phyloP scores from a whole-genome alignment of 2,113 vertebrate species.

The Sapayoa aenigma region DNA sequence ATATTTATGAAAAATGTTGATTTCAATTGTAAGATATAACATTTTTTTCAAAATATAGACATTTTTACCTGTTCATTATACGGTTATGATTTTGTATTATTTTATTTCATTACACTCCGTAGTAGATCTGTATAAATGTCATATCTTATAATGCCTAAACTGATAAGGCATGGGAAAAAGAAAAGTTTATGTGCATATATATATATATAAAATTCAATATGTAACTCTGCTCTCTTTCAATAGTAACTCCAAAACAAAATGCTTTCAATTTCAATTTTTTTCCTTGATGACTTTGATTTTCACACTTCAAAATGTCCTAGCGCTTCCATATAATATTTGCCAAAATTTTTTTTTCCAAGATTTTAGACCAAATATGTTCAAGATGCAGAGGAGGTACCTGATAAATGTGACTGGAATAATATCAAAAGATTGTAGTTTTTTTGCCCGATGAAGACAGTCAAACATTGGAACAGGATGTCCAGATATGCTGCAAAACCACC shows the following conservation, averaged over 20 bases:
- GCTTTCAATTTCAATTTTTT: neutral
- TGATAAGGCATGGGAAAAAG: neutral
- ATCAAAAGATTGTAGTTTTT: neutral
- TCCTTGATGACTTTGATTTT: neutral
- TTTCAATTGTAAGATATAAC: neutral
- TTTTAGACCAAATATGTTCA: neutral
- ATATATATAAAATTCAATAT: neutral
- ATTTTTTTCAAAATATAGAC: neutral
- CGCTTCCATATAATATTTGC: neutral
- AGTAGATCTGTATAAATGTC: neutral
- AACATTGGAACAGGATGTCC: neutral
- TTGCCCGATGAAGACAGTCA: neutral
- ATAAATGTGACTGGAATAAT: neutral
- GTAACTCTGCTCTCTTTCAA: neutral
- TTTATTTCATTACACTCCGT: neutral
- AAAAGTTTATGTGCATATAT: accelerated
- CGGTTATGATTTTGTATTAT: neutral
- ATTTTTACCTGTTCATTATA: neutral
- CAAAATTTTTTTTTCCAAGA: neutral
- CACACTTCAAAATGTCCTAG: neutral
- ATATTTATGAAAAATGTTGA: neutral
- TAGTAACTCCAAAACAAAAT: neutral
- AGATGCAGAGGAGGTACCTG: neutral
- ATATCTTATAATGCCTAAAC: neutral
- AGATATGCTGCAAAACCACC: neutral